Evolutionary conservation across 2,797 vertebrate genomes (phyloP).

Genomic region (Oreochromis grahami): DNA sequence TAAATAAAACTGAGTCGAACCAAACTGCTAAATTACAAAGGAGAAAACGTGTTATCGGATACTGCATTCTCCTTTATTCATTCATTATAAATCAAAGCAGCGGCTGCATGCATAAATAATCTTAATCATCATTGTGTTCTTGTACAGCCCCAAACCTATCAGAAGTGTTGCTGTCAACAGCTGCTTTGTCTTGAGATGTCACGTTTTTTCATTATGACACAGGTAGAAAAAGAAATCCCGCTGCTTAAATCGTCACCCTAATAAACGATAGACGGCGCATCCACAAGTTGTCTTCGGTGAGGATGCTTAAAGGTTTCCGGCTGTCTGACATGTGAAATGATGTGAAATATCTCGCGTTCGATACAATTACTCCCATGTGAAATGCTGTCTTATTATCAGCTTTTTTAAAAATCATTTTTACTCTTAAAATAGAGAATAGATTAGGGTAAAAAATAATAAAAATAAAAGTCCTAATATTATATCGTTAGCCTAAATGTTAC

Average conservation of each 20-base stretch:
- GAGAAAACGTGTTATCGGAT: neutral
- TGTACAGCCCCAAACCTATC: neutral
- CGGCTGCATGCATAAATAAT: conserved; percentile 28
- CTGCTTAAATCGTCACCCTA: neutral
- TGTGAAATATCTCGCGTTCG: neutral
- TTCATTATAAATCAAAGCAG: neutral
- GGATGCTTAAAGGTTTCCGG: neutral
- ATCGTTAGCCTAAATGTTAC: neutral
- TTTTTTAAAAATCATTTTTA: fast-evolving
- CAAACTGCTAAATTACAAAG: neutral
- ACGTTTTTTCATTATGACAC: neutral
- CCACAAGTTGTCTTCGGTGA: neutral
- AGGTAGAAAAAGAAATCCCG: neutral
- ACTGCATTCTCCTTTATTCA: neutral
- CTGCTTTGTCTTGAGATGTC: conserved; percentile 3
- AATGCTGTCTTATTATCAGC: neutral
- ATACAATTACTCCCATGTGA: neutral
- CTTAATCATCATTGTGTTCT: neutral
- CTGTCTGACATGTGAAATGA: neutral
- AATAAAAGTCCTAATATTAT: neutral
- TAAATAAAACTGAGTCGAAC: neutral
- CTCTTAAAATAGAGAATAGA: neutral
- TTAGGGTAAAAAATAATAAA: neutral
- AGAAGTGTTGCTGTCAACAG: neutral
- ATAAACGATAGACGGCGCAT: neutral